Percentiles rank a stretch among this genome's conserved stretches.
Evolutionary conservation across 2,888 invertebrate species (phyloP).

Genomic region (Xylota segnis): DNA sequence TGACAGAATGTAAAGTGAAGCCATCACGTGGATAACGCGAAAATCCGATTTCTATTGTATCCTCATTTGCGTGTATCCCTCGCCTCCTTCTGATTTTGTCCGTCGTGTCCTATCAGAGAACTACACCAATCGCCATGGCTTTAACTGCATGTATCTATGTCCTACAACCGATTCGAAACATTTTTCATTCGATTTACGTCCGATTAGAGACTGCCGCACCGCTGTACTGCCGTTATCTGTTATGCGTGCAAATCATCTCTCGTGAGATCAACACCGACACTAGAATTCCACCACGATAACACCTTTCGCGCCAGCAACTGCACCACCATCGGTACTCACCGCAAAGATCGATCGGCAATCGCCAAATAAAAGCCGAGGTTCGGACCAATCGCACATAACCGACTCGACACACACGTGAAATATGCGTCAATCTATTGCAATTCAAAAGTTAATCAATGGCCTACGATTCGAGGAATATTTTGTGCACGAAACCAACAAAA

Average conservation of each 20-base stretch:
- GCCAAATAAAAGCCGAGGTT: conserved; percentile 47
- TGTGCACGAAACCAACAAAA: conserved; percentile 49
- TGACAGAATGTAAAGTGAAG: conserved; percentile 3
- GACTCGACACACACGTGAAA: conserved; percentile 52
- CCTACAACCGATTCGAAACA: conserved; percentile 74
- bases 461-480: conserved; percentile 38
- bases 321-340: conserved; percentile 9
- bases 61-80: conserved; percentile 65
- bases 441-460: conserved; percentile 58
- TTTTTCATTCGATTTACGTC: conserved; percentile 76
- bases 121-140: conserved; percentile 65
- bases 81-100: background rate
- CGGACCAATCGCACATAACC: conserved; percentile 35
- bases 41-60: conserved; percentile 58
- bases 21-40: conserved; percentile 7
- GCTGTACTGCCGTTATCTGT: conserved; percentile 67
- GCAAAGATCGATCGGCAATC: conserved; percentile 57
- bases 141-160: conserved; percentile 76
- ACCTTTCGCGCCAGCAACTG: conserved; percentile 60
- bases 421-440: conserved; percentile 71
- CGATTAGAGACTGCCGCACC: conserved; percentile 61
- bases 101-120: conserved; percentile 11
- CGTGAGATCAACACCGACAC: conserved; percentile 73
- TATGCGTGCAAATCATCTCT: conserved; percentile 76
- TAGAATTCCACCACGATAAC: conserved; percentile 62